Base-by-base conservation (phyloP, 2,888 invertebrate genomes). In the Timema cristinae region DNA sequence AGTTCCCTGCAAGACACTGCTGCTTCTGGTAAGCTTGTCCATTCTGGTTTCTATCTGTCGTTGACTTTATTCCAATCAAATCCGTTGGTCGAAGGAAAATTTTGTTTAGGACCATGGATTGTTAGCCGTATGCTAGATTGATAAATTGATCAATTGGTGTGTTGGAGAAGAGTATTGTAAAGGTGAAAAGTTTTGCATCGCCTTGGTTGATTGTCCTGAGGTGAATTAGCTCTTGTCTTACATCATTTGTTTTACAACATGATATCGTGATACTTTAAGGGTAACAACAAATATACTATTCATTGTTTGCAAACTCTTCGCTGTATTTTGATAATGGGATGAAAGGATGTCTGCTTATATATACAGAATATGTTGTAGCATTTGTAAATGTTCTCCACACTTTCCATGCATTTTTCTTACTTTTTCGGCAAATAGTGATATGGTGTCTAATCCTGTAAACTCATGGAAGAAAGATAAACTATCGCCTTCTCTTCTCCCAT, bases 1-100 rank as follows among this genome's bases (percentile, higher is more conserved):
- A 59, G 15, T 59, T 59, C 59, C 32, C 59, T 59, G 59, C 13
- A 59, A 59, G 13, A n/a, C 59, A 59, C 59, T n/a, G 59, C 59
- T 59, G 15, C 59, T 32, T 59, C 59, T n/a, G 59, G 13, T 59
- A 59, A 59, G 15, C 7, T 59, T 59, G 59, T 11, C 59, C 9
- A 59, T n/a, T 59, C 15, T 13, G 59, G 15, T 59, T 59, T 59
- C 59, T n/a, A 59, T 15, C 6, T n/a, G 59, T 59, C 15, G 8
- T 59, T 32, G 9, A 59, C 54, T 56, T 13, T 59, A 0, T 59
- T 59, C 59, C 59, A 59, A 11, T 9, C 59, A 59, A n/a, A 59
- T 59, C 15, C 59, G 13, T 32, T 59, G 15, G 59, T 13, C 59
- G 59, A 59, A n/a, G 59, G 59, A 16, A n/a, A 16, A 6, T 59